Conservation (phyloP, 2,888 invertebrate genomes). For the Euphydryas editha region DNA sequence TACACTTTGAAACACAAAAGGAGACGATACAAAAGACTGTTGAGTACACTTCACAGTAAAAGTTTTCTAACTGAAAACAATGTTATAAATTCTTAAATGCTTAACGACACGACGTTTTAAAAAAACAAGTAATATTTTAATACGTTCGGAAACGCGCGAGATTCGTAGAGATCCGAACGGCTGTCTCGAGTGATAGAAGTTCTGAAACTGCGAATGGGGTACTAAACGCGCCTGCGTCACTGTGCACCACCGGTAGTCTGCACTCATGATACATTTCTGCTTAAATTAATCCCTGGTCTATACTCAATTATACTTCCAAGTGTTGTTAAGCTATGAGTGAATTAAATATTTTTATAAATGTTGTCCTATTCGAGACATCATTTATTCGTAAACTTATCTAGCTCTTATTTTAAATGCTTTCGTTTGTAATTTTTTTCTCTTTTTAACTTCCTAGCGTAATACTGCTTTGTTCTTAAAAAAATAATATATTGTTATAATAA, state of each 20-base stretch:
- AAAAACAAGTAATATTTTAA: conserved; percentile 28
- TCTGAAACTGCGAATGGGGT: conserved; percentile 70
- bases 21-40: conserved; percentile 42
- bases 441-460: neutral
- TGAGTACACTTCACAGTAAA: conserved; percentile 41
- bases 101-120: neutral
- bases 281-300: conserved; percentile 78
- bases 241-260: conserved; percentile 68
- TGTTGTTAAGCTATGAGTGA: conserved; percentile 31
- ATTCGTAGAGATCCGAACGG: conserved; percentile 52
- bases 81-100: conserved; percentile 15
- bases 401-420: neutral
- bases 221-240: conserved; percentile 76
- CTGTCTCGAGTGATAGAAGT: conserved; percentile 63
- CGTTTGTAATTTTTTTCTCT: too few species aligned
- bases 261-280: conserved; percentile 80
- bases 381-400: neutral
- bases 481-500: too few species aligned
- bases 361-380: conserved; percentile 6
- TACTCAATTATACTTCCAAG: conserved; percentile 71
- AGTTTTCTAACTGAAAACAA: conserved; percentile 15
- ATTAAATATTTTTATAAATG: conserved; percentile 29
- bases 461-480: too few species aligned
- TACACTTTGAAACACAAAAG: conserved; percentile 47
- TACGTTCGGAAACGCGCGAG: conserved; percentile 46